Conservation (phyloP, 2,797 vertebrate species). For the Acanthornis magna region DNA sequence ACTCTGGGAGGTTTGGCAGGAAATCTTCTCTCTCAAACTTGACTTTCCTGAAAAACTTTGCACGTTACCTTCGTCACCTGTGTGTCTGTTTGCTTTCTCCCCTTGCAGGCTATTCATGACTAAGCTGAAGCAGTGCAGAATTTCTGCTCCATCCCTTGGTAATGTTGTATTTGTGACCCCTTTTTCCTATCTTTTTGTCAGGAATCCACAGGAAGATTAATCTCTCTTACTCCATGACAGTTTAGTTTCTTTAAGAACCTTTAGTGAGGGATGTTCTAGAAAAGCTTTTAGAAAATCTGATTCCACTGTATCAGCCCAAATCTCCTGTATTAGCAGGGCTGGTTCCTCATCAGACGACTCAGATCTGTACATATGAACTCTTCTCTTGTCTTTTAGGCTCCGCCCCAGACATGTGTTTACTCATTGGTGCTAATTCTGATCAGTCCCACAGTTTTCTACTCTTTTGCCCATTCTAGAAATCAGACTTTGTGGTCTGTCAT, state of each 20-base stretch:
- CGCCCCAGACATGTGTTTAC: background rate
- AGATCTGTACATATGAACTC: background rate
- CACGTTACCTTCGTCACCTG: background rate
- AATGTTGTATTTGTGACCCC: background rate
- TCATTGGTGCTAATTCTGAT: background rate
- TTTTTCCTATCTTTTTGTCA: background rate
- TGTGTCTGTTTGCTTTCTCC: background rate
- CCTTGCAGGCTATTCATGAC: background rate
- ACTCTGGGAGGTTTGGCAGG: background rate
- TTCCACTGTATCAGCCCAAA: conserved; percentile 14
- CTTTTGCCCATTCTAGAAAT: background rate
- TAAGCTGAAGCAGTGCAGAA: background rate
- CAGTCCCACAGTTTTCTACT: background rate
- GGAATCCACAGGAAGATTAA: conserved; percentile 21
- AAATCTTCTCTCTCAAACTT: background rate
- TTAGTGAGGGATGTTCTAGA: conserved; percentile 50
- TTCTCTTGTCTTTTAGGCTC: background rate
- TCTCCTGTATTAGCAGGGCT: conserved; percentile 26
- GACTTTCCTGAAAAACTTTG: background rate
- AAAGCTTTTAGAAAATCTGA: conserved; percentile 52
- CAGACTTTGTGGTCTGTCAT: background rate
- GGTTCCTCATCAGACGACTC: background rate
- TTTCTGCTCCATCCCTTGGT: background rate
- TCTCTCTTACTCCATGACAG: conserved; percentile 36
- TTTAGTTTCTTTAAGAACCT: conserved; percentile 58